phyloP scores from a whole-genome alignment of 2,113 vertebrate species.

The Guaruba guarouba region DNA sequence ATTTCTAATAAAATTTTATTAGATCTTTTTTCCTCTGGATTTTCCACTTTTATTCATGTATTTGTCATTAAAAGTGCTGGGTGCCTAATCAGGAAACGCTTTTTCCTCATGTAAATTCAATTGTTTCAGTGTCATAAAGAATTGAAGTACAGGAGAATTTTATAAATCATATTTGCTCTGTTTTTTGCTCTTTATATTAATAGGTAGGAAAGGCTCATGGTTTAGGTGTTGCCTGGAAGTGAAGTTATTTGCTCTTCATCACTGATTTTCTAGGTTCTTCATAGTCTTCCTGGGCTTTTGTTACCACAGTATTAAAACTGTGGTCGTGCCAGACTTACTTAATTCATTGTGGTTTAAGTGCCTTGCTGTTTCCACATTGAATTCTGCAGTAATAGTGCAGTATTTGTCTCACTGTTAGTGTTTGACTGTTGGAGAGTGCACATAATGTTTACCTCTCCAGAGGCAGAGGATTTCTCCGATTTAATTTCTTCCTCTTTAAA shows the following conservation, averaged over 20 bases:
- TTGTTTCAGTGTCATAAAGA: background rate
- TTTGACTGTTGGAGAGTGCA: background rate
- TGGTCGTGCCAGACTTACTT: background rate
- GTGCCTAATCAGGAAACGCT: background rate
- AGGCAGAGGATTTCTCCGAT: background rate
- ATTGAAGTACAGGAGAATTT: background rate
- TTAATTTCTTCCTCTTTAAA: background rate
- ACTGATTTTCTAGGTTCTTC: background rate
- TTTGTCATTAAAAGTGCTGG: background rate
- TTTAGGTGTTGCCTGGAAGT: background rate
- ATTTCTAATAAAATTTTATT: background rate
- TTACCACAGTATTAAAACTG: background rate
- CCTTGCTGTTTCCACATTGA: background rate
- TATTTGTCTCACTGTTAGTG: background rate
- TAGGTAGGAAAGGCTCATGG: background rate
- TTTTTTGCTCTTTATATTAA: background rate
- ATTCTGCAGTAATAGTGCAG: background rate
- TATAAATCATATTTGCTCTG: background rate
- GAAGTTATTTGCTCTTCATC: background rate
- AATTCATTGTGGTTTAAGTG: background rate
- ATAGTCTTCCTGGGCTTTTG: background rate
- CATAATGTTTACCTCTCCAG: background rate
- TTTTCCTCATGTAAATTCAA: background rate
- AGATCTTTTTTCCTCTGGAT: background rate
- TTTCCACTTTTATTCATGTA: background rate